Base-by-base conservation (phyloP, 2,113 vertebrate species). In the Nyctibius bracteatus region DNA sequence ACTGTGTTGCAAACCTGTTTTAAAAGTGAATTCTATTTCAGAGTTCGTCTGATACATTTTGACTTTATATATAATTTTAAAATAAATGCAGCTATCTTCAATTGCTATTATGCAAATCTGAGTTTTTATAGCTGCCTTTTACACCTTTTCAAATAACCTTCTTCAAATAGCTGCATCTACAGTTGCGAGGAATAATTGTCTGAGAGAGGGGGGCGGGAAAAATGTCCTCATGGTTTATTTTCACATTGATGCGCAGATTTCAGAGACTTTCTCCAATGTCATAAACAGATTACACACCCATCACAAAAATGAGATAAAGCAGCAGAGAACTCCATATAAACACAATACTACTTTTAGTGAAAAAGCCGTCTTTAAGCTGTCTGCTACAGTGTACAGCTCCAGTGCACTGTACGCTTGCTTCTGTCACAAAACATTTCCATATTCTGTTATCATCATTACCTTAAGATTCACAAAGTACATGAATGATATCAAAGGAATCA, bases 191-290 rank as follows among this genome's bases (percentile, higher is more conserved):
- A 9, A 28, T 4, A 80, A 67, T 2, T 12, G 12, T 5, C 57
- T 57, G 27, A 27, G 21, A 27, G 16, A 43, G 1, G 18, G 10
- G 7, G 9, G 3, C 4, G 2, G 2, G 0, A 5, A 41, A 74
- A 54, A 65, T 2, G 4, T 66, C 27, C 5, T 57, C 14, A 58
- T 20, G n/a, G 7, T 58, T 88, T 35, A 37, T 27, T 57, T 65
- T 61, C 23, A 41, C 10, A 14, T 16, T 58, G 7, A 41, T 30
- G 8, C 14, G 54, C 10, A 67, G 28, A 58, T 78, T 92, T 84
- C 41, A 83, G 59, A 75, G 18, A 49, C 19, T 33, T 86, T 77
- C 24, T 47, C 14, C 31, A 90, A 44, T 13, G 8, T 24, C 31
- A 61, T 18, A 79, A 67, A 71, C 8, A 79, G 27, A 33, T 30